Base-by-base conservation (phyloP, 2,113 vertebrate genomes). In the Trachemys scripta region DNA sequence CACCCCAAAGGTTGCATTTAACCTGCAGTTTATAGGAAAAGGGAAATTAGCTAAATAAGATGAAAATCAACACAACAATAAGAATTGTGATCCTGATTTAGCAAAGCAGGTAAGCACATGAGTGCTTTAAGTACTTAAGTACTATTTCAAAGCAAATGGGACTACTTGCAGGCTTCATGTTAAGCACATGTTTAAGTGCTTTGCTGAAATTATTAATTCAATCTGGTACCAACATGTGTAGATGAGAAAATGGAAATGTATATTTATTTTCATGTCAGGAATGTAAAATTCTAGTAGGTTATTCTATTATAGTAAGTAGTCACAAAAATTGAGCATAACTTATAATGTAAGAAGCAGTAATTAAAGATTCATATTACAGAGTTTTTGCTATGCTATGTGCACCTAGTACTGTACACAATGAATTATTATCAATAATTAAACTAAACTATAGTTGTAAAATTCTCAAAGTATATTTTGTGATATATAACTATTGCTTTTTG, bases 401-500 rank as follows among this genome's bases (percentile, higher is more conserved):
- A 78, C 65, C 69, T 54, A 83, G 87, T 92, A 88, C 85, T 83
- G 80, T 83, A 88, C 69, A 97, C 97, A 96, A 95, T 94, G 92
- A 97, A 95, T 95, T 97, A 98, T 98, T 98, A 95, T 95, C 96
- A 88, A 97, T 89, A 94, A 97, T 91, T 97, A 93, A 98, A 97
- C 96, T 94, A 97, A 97, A 95, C 80, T 90, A 91, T 91, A n/a
- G 6, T 92, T 69, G 45, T 92, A 45, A 78, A 27, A 79, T 97
- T 96, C 89, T 96, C 95, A 92, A 95, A 94, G 90, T 0, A 53
- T 92, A 92, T 96, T 96, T 91, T 95, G 42, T 87, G 82, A 93
- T 86, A 56, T 89, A 57, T 96, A 85, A 96, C 96, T 94, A 94
- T 93, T 96, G 83, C 53, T 57, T 88, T 88, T 96, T 97, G 16